Conservation (phyloP, 1,140 invertebrate genomes). For the Drosophila subpulchrella region DNA sequence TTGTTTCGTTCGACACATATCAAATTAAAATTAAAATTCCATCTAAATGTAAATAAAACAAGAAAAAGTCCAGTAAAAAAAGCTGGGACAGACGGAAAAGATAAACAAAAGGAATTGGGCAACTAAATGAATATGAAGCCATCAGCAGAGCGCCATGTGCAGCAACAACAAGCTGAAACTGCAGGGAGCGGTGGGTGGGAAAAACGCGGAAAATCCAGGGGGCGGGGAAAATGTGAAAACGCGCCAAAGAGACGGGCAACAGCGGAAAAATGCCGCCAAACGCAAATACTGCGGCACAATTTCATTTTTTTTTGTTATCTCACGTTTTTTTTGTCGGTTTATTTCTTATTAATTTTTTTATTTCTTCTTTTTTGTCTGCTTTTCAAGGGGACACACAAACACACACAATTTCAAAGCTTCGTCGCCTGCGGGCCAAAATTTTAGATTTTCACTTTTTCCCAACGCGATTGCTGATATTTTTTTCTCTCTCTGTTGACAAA, state of each 20-base stretch:
- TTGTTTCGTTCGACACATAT: slow-evolving; percentile 3
- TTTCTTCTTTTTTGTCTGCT: slow-evolving; percentile 26
- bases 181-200: slow-evolving; percentile 16
- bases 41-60: slow-evolving; percentile 58
- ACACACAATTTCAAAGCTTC: slow-evolving; percentile 13
- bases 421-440: slow-evolving; percentile 47
- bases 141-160: slow-evolving; percentile 39
- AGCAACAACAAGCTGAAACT: slow-evolving; percentile 27
- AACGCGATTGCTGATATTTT: slow-evolving; percentile 3
- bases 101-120: slow-evolving; percentile 58
- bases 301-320: slow-evolving; percentile 49
- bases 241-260: slow-evolving; percentile 36
- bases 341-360: slow-evolving; percentile 40
- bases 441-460: slow-evolving; percentile 52
- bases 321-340: slow-evolving; percentile 49
- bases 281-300: slow-evolving; percentile 69
- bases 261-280: slow-evolving; percentile 67
- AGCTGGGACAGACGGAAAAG: slow-evolving; percentile 22
- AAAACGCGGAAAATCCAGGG: neutral
- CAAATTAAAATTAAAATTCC: slow-evolving; percentile 67
- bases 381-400: slow-evolving; percentile 25
- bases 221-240: slow-evolving; percentile 46
- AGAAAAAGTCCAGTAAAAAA: slow-evolving; percentile 1
- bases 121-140: slow-evolving; percentile 47
- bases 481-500: slow-evolving; percentile 47